Percentiles rank a stretch among this genome's conserved stretches.
Evolutionary conservation across 2,113 vertebrate species (phyloP).

Genomic region (Caranx ignobilis): DNA sequence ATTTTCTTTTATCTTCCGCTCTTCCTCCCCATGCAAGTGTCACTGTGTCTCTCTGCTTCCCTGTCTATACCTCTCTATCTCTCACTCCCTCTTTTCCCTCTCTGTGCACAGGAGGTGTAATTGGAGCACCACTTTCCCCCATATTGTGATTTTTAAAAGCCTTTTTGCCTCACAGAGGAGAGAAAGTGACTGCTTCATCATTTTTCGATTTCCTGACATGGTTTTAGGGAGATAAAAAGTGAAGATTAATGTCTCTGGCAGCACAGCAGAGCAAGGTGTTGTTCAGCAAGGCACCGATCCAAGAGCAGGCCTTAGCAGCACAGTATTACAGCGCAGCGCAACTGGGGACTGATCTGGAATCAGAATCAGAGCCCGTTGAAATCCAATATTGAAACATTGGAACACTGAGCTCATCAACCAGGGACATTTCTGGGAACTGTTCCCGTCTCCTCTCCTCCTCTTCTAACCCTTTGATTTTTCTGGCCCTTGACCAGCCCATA

Average conservation of each 20-base stretch:
- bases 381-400: constrained; percentile 64
- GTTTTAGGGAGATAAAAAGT: constrained; percentile 78
- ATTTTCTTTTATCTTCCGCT: constrained; percentile 35
- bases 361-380: constrained; percentile 63
- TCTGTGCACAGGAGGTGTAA: constrained; percentile 73
- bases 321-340: constrained; percentile 57
- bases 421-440: constrained; percentile 69
- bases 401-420: constrained; percentile 65
- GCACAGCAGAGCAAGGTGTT: constrained; percentile 65
- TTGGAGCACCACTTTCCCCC: constrained; percentile 73
- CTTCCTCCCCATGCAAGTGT: constrained; percentile 30
- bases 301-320: constrained; percentile 58
- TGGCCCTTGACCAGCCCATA: constrained; percentile 63
- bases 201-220: constrained; percentile 80
- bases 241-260: constrained; percentile 76
- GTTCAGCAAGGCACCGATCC: constrained; percentile 69
- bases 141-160: constrained; percentile 82
- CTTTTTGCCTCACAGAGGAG: constrained; percentile 66
- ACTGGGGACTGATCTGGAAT: constrained; percentile 69
- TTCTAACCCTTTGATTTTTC: constrained; percentile 61
- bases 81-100: constrained; percentile 41
- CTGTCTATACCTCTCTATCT: constrained; percentile 30
- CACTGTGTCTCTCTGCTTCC: constrained; percentile 20
- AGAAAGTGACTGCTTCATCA: constrained; percentile 80
- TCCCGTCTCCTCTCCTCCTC: constrained; percentile 58